phyloP scores from a whole-genome alignment of 2,797 vertebrate genomes.

The Liparis tanakae region DNA sequence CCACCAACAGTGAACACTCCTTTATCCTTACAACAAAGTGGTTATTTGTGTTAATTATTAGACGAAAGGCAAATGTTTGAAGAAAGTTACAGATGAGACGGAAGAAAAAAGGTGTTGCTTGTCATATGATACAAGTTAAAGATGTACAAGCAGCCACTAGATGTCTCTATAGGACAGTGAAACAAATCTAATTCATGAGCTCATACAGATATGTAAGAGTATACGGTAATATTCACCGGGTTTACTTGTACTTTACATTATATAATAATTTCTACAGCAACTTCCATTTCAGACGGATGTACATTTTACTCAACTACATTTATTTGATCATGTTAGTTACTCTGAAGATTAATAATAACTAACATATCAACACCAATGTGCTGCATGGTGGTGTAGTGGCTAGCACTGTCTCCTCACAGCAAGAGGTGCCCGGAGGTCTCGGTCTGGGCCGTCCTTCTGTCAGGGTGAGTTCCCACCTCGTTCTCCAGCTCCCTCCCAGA shows the following conservation, averaged over 20 bases:
- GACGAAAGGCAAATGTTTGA: neutral
- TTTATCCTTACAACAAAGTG: neutral
- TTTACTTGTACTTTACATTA: neutral
- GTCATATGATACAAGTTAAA: neutral
- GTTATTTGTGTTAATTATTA: conserved; percentile 48
- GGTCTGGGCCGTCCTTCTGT: too few species aligned
- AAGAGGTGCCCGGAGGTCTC: too few species aligned
- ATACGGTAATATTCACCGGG: neutral
- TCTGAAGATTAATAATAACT: neutral
- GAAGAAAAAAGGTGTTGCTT: neutral
- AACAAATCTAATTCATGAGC: neutral
- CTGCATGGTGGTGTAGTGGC: too few species aligned
- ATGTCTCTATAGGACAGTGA: conserved; percentile 53
- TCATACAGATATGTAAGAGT: neutral
- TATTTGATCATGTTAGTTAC: neutral
- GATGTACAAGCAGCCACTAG: conserved; percentile 36
- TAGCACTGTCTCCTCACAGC: too few species aligned
- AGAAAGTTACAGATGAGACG: neutral
- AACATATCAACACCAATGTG: neutral
- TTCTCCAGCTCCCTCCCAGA: too few species aligned
- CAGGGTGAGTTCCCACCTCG: too few species aligned
- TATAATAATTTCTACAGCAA: neutral
- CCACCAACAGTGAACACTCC: conserved; percentile 7
- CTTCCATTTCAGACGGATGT: neutral
- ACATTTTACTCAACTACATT: neutral